Evolutionary conservation across 2,113 vertebrate species (phyloP), one percentile per base, ranked within the genome.

Genomic region (Psilopogon haemacephalus): DNA sequence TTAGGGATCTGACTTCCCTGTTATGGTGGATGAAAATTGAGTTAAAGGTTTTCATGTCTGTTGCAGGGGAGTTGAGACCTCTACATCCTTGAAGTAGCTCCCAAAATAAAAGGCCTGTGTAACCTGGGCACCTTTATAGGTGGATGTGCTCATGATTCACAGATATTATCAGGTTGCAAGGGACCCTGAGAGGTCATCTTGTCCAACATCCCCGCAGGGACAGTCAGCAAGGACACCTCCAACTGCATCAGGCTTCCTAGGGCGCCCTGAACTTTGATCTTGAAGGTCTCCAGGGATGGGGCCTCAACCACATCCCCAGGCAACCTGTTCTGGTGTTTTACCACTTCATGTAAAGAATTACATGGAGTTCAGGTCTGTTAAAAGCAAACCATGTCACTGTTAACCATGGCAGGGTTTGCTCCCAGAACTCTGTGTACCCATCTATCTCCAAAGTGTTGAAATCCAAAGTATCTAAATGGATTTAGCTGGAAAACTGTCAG

Each of bases 311-410:
- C 48, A 50, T 50, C 23, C 23, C 48, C 13, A 23, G 48, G 48
- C 48, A 50, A 50, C 48, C 48, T 50, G 48, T 50, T 50, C 5
- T 23, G 5, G 23, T 24, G 23, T 50, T 50, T 24, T 50, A 24
- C 48, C 48, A 50, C 23, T 50, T 50, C 13, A 13, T 13, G 23
- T 50, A 50, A 12, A 50, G 48, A 26, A 50, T 24, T 71, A 24
- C 9, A 4, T 14, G 11, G 6, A 17, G 4, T 46, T 76, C 8
- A 50, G 33, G 67, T 33, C 28, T 73, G 65, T 32, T 55, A 59
- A 28, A 63, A 50, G 56, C 48, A 54, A 55, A 21, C 20, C 0
- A 0, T 21, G 19, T 5, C 23, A 32, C 42, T 48, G 9, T 60
- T 67, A 23, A 55, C 18, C 2, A 1, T 46, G 48, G 16, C 27